Evolutionary conservation across 2,797 vertebrate genomes (phyloP).

Genomic region (Diglossa cyanea): DNA sequence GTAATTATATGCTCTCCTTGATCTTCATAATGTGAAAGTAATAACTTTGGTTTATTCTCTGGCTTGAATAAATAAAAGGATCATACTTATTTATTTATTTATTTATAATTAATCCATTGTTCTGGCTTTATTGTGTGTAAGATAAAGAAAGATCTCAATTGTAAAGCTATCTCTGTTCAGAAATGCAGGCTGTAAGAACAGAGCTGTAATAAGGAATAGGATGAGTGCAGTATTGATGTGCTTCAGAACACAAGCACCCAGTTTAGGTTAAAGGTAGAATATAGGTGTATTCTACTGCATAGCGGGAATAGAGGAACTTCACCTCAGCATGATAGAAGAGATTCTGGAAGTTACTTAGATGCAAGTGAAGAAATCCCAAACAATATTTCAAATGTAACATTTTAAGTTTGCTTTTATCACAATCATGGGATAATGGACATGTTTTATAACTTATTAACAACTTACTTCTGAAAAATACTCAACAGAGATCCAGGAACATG

Average conservation of each 20-base stretch:
- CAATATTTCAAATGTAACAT: not conserved
- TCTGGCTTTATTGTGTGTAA: not conserved
- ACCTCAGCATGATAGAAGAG: not conserved
- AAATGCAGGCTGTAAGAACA: not conserved
- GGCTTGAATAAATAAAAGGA: not conserved
- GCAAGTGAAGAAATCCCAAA: not conserved
- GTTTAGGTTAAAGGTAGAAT: not conserved
- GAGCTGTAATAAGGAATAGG: not conserved
- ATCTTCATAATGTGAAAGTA: not conserved
- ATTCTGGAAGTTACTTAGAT: not conserved
- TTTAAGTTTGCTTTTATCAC: not conserved
- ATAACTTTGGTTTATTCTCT: not conserved
- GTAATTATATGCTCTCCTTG: not conserved
- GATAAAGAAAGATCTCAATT: not conserved
- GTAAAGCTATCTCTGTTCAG: not conserved
- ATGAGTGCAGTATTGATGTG: not conserved
- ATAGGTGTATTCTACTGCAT: not conserved
- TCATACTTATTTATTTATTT: not conserved
- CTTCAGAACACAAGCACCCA: not conserved
- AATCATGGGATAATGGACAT: not conserved
- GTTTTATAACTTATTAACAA: not conserved
- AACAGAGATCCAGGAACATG: not conserved
- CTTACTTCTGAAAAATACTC: not conserved
- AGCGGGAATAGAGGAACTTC: not conserved
- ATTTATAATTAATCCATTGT: not conserved